phyloP scores from a whole-genome alignment of 2,888 invertebrate species.

The Notodonta ziczac region DNA sequence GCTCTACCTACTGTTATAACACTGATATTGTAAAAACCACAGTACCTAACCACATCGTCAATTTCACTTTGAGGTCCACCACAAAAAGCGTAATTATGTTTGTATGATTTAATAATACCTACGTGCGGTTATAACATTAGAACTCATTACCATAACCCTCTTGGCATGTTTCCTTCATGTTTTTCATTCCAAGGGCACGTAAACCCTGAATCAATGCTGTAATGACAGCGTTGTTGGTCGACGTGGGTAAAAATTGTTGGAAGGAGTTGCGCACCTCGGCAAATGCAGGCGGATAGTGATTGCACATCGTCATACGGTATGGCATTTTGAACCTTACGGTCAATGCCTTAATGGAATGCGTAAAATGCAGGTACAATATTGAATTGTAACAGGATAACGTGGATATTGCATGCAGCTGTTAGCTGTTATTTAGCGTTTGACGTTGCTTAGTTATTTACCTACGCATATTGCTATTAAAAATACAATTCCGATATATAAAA shows the following conservation, averaged over 20 bases:
- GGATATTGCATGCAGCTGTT: background rate
- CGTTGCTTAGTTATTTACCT: no score
- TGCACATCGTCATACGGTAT: constrained; percentile 25
- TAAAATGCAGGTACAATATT: background rate
- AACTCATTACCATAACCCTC: background rate
- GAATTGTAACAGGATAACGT: background rate
- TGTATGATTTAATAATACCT: no score
- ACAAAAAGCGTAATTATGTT: no score
- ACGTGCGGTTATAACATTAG: no score
- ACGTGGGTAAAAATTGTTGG: constrained; percentile 25
- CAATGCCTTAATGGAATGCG: background rate
- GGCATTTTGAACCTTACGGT: constrained; percentile 29
- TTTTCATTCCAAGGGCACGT: background rate
- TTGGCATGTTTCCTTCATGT: background rate
- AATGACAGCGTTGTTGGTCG: background rate
- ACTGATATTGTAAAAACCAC: background rate
- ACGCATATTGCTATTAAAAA: background rate
- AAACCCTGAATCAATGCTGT: constrained; percentile 1
- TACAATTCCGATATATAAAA: constrained; percentile 34
- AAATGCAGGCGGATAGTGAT: constrained; percentile 32
- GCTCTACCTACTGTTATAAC: constrained; percentile 21
- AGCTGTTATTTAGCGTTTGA: background rate
- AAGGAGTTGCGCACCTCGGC: constrained; percentile 33
- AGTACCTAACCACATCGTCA: background rate
- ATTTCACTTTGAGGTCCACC: no score